Base-by-base conservation (phyloP, 2,797 vertebrate species). In the Cryptoblepharus egeriae region DNA sequence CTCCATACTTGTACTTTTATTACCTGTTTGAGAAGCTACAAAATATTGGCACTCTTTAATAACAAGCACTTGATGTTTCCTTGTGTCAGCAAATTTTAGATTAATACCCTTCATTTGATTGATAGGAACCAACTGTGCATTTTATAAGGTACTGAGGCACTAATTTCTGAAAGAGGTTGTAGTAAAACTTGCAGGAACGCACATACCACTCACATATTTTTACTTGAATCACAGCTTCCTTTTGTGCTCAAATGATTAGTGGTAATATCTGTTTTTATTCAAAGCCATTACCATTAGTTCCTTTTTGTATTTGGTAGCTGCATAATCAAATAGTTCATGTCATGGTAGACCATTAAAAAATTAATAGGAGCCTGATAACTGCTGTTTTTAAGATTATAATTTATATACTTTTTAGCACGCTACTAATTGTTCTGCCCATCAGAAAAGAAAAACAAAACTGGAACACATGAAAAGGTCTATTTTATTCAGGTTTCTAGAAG, bases 31-130 rank as follows among this genome's bases (percentile, higher is more conserved):
- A 91, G 89, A 92, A 92, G 82, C 84, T 90, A 87, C 84, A 87
- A 90, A 91, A 89, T 88, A 86, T 61, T 81, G 89, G 85, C 81
- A 60, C 65, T 89, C 42, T 86, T 90, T 87, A 90, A 86, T 88
- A 91, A 85, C 1, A 60, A 87, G 80, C 0, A 16, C 75, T 92
- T 91, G 79, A 63, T 90, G 68, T 91, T 92, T 90, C 69, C 79
- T 83, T 76, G 26, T 87, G 84, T 94, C 92, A 94, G 90, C 89
- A 91, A 11, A 87, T 93, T 88, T 83, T 86, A 79, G 84, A 91
- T 85, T 91, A 86, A 92, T 92, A 83, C 18, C 22, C 77, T 90
- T n/a, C 79, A 2, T 73, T 91, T 94, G 89, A 93, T 79, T 91
- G 88, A 91, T 93, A 81, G 83, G 82, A 84, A 85, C 61, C 68